Evolutionary conservation across 2,888 invertebrate genomes (phyloP), one percentile per base, ranked within the genome.

Genomic region (Phragmatobia fuliginosa): DNA sequence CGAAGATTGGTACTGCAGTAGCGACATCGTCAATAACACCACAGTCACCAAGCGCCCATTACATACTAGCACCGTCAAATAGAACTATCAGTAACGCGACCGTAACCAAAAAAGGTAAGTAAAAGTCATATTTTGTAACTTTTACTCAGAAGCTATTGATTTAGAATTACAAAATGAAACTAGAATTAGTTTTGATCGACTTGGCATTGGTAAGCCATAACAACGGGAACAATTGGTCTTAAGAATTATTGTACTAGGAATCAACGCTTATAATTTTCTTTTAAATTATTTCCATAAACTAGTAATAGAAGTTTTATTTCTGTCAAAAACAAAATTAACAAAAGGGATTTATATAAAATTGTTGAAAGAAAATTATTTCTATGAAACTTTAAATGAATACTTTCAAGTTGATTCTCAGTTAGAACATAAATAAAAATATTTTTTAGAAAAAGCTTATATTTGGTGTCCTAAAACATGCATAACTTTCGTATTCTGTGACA

Each of bases 61-160:
- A 95, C 77, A 95, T 95, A 73, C 81, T 95, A 72, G 95, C 95
- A 0, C 92, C 94, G 2, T 91, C 93, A 1, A 93, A 90, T 81
- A 90, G 94, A 75, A 90, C 90, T 38, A 89, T 94, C 59, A 88
- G 90, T 67, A 94, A 92, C 68, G 90, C 93, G 8, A 92, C 94
- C 38, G 92, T 95, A 78, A 94, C 95, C 64, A 95, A 95, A 75
- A 95, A 95, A 91, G 95, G 95, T 95, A 81, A 88, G 86, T 49
- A n/a, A 62, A 62, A 32, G 31, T 1, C 49, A 4, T 31, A 1
- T 10, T 36, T 41, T 1, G 1, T 38, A 3, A 38, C 2, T 38
- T 38, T 38, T 38, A 38, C 14, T 38, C 38, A 0, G 2, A 14
- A 14, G 2, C 14, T 38, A 36, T 10, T 36, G n/a, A n/a, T n/a